phyloP scores from a whole-genome alignment of 2,797 vertebrate genomes.

The Podarcis siculus region DNA sequence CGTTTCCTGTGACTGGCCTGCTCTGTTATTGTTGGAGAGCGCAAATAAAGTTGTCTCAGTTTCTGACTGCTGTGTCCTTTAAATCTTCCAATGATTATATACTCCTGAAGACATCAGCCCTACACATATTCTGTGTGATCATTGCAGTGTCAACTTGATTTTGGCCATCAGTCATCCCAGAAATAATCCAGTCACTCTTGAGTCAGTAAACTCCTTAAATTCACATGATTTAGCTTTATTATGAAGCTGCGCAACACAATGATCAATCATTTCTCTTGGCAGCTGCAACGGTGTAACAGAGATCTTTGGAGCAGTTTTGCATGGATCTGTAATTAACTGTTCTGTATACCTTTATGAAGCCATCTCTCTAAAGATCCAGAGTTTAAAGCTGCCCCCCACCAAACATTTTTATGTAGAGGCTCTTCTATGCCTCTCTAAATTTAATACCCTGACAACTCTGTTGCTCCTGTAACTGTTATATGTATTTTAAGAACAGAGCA shows the following conservation, averaged over 20 bases:
- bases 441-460: not conserved
- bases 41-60: no score
- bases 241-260: slow-evolving; percentile 48
- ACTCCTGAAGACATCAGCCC: slow-evolving; percentile 3
- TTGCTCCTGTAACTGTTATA: not conserved
- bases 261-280: slow-evolving; percentile 54
- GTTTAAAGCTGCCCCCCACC: not conserved
- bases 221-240: slow-evolving; percentile 56
- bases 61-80: no score
- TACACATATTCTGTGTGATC: slow-evolving; percentile 45
- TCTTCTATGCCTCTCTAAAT: not conserved
- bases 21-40: no score
- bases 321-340: not conserved
- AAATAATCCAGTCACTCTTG: slow-evolving; percentile 54
- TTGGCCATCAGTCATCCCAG: slow-evolving; percentile 55
- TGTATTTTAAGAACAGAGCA: not conserved
- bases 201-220: slow-evolving; percentile 59
- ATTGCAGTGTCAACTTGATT: slow-evolving; percentile 46
- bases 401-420: not conserved
- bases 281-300: slow-evolving; percentile 39
- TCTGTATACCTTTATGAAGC: slow-evolving; percentile 7
- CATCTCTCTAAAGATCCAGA: not conserved
- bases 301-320: slow-evolving; percentile 3
- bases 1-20: no score
- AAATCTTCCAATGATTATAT: no score